Percentiles rank a stretch among this genome's conserved stretches.
Conservation (phyloP, 1,140 invertebrate genomes). For the Brachionus asplanchnoidis region DNA sequence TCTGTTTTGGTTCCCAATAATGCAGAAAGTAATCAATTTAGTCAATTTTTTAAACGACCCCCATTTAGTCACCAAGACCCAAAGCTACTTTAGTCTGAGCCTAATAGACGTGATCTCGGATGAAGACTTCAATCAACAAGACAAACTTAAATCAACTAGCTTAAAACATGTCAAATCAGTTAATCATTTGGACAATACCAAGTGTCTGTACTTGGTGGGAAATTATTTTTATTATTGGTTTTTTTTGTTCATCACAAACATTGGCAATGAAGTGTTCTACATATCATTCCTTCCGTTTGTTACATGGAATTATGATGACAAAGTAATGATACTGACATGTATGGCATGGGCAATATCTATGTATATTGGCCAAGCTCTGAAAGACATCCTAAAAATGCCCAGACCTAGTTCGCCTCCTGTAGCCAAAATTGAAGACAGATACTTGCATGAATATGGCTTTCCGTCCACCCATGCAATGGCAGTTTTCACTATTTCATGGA, state of each 20-base stretch:
- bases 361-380: conserved; percentile 68
- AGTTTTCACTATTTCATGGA: conserved; percentile 76
- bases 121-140: not conserved
- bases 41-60: conserved; percentile 15
- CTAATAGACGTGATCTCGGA: not conserved
- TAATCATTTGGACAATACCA: not conserved
- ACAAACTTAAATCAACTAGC: not conserved
- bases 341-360: conserved; percentile 77
- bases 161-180: conserved; percentile 22
- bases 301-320: conserved; percentile 45
- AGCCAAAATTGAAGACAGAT: conserved; percentile 67
- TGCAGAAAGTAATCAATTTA: not conserved
- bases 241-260: conserved; percentile 13
- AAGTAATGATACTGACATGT: conserved; percentile 62
- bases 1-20: not conserved
- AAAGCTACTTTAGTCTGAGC: not conserved
- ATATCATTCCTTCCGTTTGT: conserved; percentile 34
- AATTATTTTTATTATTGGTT: conserved; percentile 33
- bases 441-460: conserved; percentile 90
- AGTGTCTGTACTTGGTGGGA: not conserved
- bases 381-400: conserved; percentile 78
- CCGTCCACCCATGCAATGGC: conserved; percentile 89
- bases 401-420: conserved; percentile 75
- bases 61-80: not conserved
- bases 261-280: conserved; percentile 40